Evolutionary conservation across 2,888 invertebrate species (phyloP), one percentile per base, ranked within the genome.

Genomic region (Hemistola chrysoprasaria): DNA sequence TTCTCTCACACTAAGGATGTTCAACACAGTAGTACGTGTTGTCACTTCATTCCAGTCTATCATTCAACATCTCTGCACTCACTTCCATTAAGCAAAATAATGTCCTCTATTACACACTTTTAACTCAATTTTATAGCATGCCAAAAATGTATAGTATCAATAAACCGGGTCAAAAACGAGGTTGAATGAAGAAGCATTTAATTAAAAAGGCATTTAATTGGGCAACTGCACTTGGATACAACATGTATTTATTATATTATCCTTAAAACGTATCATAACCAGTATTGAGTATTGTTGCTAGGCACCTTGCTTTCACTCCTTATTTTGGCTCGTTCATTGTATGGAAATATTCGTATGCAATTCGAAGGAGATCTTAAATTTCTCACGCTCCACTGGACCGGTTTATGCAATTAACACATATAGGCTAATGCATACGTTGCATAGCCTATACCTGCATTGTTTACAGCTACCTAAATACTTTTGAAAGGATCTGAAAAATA

Each of bases 371-470:
- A 71, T 65, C 62, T 62, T 51, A 55, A 62, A 63, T 56, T 76
- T 80, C 80, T 65, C 79, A 79, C 78, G 80, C 58, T 73, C 63
- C 58, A 65, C 55, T 63, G 63, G 57, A 64, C 64, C 62, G 62
- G 62, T 64, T 58, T 62, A 53, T 60, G 60, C 62, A 76, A 76
- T 78, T 75, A 77, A 58, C 70, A 71, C 62, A 44, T 65, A 50
- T 53, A 53, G 53, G 35, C 56, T 56, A 61, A 63, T 59, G 62
- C 52, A 59, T 59, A 31, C 31, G 43, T 48, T 47, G 47, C 41
- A 50, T 31, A 38, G 60, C 62, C 16, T 59, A 59, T 48, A 47
- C 56, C 54, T 68, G 60, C 56, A 60, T 55, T 58, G 47, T 63
- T 65, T 62, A 28, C 37, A 35, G 8, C 28, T 29, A 35, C 11